Evolutionary conservation across 2,797 vertebrate species (phyloP).

Genomic region (Sebastolobus altivelis): DNA sequence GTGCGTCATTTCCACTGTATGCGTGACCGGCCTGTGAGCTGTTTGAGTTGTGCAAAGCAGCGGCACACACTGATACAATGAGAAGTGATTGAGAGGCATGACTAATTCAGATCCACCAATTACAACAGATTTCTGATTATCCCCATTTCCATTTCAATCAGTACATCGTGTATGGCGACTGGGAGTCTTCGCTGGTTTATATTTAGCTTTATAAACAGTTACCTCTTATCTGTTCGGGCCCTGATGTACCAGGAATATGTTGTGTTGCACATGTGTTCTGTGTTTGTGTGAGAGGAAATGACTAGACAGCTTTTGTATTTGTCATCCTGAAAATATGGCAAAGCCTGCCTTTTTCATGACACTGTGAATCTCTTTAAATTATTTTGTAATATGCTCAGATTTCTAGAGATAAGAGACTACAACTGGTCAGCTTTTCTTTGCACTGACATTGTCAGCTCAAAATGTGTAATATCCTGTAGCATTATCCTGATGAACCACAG

Average conservation of each 20-base stretch:
- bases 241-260: not conserved
- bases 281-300: not conserved
- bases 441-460: not conserved
- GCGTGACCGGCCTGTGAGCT: not conserved
- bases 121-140: not conserved
- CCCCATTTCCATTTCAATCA: not conserved
- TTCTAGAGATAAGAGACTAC: not conserved
- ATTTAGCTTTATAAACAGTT: not conserved
- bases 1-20: constrained; percentile 14
- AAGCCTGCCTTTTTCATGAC: not conserved
- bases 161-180: not conserved
- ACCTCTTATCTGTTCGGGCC: not conserved
- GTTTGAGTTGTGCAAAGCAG: not conserved
- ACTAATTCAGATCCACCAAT: not conserved
- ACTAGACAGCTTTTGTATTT: not conserved
- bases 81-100: not conserved
- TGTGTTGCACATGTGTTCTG: not conserved
- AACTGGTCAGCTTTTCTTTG: not conserved
- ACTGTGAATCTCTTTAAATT: not conserved
- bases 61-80: not conserved
- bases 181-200: not conserved
- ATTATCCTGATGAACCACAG: not conserved
- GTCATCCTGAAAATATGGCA: not conserved
- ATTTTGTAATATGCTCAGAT: not conserved
- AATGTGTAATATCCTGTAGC: not conserved